Base-by-base conservation (phyloP, 2,797 vertebrate genomes). In the Margarornis squamiger region DNA sequence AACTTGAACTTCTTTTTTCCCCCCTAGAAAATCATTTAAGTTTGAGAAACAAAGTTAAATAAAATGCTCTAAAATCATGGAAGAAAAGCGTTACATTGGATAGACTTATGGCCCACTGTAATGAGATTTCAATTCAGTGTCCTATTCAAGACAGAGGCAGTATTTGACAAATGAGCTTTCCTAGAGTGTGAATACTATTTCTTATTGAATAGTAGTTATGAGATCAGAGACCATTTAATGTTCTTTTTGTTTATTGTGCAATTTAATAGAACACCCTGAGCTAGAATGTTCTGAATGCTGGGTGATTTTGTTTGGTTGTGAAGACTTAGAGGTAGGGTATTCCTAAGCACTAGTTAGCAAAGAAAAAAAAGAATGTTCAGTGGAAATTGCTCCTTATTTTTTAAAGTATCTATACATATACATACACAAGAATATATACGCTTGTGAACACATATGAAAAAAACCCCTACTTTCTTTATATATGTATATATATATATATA, bases 91-190 rank as follows among this genome's bases (percentile, higher is more conserved):
- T 59, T 93, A 59, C 39, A 48, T 82, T 81, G 10, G 11, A 36
- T 86, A 76, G 55, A 88, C 23, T 70, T 76, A 74, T 2, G 7
- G 14, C 29, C 30, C 18, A 49, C 12, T 74, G 20, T 57, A 89
- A 88, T 62, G 62, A 65, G 54, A 70, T 92, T 87, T 84, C 70
- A 75, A 10, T 71, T 86, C 62, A 59, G n/a, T 86, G 22, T 81
- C 58, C 9, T 75, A 6, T n/a, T 54, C 49, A 78, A 65, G 52
- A 67, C 48, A 59, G 61, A 27, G 32, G 3, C 14, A 39, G 11
- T 68, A 75, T 81, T 84, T 93, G 62, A 84, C 90, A 96, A 96
- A 93, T 71, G n/a, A 88, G 6, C 30, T 92, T 88, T 81, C 23
- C 30, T 76, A 39, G 36, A 7, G 29, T 48, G 19, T 39, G 67